Evolutionary conservation across 1,140 invertebrate species (phyloP).

Genomic region (Pseudomyrmex gracilis): DNA sequence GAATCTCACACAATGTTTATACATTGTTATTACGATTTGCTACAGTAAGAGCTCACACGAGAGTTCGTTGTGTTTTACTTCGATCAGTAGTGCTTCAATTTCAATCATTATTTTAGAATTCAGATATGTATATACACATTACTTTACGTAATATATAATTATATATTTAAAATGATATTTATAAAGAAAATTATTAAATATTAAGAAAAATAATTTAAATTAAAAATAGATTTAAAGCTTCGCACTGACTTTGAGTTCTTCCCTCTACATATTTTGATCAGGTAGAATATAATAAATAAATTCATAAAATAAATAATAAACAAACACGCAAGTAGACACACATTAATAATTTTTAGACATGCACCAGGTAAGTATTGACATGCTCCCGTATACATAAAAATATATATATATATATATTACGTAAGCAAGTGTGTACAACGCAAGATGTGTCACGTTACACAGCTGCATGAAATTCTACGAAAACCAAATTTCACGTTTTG

Average conservation of each 20-base stretch:
- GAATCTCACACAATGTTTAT: background rate
- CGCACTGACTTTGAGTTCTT: no score
- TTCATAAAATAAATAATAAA: background rate
- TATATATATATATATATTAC: slow-evolving; percentile 16
- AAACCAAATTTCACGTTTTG: background rate
- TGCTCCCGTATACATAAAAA: background rate
- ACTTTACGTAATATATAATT: background rate
- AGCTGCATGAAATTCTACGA: background rate
- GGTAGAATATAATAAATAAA: no score
- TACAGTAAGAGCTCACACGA: background rate
- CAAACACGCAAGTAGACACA: no score
- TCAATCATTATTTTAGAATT: background rate
- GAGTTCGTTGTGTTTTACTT: background rate
- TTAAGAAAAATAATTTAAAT: no score
- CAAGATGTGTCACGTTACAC: slow-evolving; percentile 15
- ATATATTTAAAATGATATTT: background rate
- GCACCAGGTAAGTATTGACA: slow-evolving; percentile 11
- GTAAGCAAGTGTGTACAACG: background rate
- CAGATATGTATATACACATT: no score
- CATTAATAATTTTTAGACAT: background rate
- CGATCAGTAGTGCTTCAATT: background rate
- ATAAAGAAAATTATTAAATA: no score
- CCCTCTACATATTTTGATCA: no score
- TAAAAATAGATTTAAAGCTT: no score
- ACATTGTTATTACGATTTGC: slow-evolving; percentile 16